Conservation (phyloP, 2,888 invertebrate species). For the Acleris holmiana region DNA sequence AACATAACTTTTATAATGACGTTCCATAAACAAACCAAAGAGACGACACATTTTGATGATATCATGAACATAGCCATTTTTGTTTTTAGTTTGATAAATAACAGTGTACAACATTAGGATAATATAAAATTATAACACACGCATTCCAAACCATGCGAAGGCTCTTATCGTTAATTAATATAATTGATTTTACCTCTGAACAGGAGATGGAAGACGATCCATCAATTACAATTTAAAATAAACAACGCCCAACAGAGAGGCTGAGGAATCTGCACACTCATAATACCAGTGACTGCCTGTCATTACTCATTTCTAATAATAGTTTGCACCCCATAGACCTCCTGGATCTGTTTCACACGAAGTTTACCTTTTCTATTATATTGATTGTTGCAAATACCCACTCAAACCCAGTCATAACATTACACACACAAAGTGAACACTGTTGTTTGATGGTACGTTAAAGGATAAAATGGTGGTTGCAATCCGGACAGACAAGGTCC, state of each 20-base stretch:
- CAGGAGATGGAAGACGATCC: constrained; percentile 21
- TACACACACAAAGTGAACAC: too few relatives aligned
- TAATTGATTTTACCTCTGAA: constrained; percentile 34
- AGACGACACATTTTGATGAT: too few relatives aligned
- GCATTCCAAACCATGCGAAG: not conserved
- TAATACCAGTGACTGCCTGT: constrained; percentile 72
- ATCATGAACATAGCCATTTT: too few relatives aligned
- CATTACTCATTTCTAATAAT: constrained; percentile 82
- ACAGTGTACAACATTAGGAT: too few relatives aligned
- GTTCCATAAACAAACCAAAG: too few relatives aligned
- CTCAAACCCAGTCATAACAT: too few relatives aligned
- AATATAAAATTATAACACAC: not conserved
- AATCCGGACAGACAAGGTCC: too few relatives aligned
- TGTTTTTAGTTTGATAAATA: too few relatives aligned
- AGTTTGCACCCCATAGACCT: constrained; percentile 81
- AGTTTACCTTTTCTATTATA: constrained; percentile 39
- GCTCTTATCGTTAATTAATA: constrained; percentile 35
- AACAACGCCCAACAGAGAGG: constrained; percentile 55
- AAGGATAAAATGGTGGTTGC: too few relatives aligned
- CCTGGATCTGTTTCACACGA: constrained; percentile 58
- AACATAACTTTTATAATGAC: too few relatives aligned
- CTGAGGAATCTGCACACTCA: constrained; percentile 79
- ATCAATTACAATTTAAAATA: constrained; percentile 38
- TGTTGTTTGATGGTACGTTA: too few relatives aligned
- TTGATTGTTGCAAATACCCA: not conserved